These are phyloP conservation scores for Eutrigla gurnardus DNA, from an alignment of 2,797 vertebrate genomes.

Conservation along the genomic window DNA sequence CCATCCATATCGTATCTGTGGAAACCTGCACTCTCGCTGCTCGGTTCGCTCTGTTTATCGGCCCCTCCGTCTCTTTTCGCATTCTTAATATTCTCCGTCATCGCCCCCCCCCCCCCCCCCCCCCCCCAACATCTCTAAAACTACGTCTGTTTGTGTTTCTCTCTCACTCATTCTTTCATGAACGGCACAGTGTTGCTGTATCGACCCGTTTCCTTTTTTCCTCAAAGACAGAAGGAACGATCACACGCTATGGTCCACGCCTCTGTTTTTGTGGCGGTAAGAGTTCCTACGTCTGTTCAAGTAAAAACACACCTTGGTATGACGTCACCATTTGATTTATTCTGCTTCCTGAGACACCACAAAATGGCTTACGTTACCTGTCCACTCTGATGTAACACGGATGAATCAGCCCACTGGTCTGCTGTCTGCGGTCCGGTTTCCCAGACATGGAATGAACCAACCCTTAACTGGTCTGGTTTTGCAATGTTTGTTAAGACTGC, in stretches of 20 bases:
- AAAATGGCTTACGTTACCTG: slow-evolving; percentile 25
- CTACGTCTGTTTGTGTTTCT: slow-evolving; percentile 41
- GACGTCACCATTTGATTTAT: slow-evolving; percentile 15
- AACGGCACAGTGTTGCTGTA: slow-evolving; percentile 45
- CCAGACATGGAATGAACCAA: slow-evolving; percentile 61
- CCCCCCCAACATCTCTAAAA: slow-evolving; percentile 4
- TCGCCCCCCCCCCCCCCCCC: not conserved
- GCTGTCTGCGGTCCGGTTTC: slow-evolving; percentile 49
- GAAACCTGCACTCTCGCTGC: slow-evolving; percentile 39
- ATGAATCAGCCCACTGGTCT: slow-evolving; percentile 44
- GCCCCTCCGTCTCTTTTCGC: slow-evolving; percentile 25
- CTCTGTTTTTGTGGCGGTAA: slow-evolving; percentile 4
- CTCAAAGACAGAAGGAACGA: slow-evolving; percentile 10
- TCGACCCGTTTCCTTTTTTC: slow-evolving; percentile 39
- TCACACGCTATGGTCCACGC: slow-evolving; percentile 13
- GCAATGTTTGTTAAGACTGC: slow-evolving; percentile 30
- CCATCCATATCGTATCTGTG: slow-evolving; percentile 53
- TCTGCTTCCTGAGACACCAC: slow-evolving; percentile 30
- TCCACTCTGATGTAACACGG: slow-evolving; percentile 27
- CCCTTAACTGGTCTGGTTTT: slow-evolving; percentile 44
- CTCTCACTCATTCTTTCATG: slow-evolving; percentile 35
- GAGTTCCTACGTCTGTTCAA: not conserved
- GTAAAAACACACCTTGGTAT: not conserved
- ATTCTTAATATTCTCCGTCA: slow-evolving; percentile 37
- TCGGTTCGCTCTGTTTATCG: slow-evolving; percentile 34